These are phyloP conservation scores for Rhinichthys osculus DNA, from an alignment of 2,797 vertebrate species.

Conservation along the genomic window DNA sequence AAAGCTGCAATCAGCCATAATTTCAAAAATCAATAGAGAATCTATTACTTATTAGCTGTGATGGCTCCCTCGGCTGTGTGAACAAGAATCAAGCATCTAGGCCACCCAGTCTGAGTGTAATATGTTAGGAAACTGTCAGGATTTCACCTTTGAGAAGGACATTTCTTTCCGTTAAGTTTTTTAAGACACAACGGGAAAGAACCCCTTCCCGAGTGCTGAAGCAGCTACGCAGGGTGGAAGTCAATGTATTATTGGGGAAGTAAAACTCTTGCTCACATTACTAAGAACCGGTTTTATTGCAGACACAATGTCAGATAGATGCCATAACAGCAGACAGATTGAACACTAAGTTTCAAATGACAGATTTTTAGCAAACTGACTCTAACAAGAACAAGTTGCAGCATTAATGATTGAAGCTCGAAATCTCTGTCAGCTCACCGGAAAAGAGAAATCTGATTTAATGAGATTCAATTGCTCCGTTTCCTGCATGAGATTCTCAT, in stretches of 20 bases:
- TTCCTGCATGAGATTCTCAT: neutral
- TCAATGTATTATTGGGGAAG: neutral
- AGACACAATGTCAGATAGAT: neutral
- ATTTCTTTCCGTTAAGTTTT: neutral
- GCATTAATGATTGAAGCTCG: neutral
- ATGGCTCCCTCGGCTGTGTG: neutral
- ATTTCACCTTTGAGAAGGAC: neutral
- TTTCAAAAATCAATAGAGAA: constrained; percentile 40
- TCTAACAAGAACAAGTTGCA: neutral
- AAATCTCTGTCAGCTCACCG: neutral
- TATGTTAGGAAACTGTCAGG: neutral
- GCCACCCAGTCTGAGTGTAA: neutral
- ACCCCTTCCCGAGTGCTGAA: neutral
- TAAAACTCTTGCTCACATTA: neutral
- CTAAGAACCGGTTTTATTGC: neutral
- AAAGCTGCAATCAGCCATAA: constrained; percentile 22
- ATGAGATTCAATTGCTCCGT: neutral
- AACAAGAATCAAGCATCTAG: constrained; percentile 17
- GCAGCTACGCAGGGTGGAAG: neutral
- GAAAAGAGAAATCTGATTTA: neutral
- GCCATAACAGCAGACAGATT: constrained; percentile 10
- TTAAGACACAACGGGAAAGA: neutral
- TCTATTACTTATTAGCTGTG: constrained; percentile 26
- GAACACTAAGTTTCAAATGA: neutral
- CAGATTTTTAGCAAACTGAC: constrained; percentile 15